Percentiles rank a stretch among this genome's conserved stretches.
Conservation (phyloP, 2,888 invertebrate genomes). For the Litoditis marina region DNA sequence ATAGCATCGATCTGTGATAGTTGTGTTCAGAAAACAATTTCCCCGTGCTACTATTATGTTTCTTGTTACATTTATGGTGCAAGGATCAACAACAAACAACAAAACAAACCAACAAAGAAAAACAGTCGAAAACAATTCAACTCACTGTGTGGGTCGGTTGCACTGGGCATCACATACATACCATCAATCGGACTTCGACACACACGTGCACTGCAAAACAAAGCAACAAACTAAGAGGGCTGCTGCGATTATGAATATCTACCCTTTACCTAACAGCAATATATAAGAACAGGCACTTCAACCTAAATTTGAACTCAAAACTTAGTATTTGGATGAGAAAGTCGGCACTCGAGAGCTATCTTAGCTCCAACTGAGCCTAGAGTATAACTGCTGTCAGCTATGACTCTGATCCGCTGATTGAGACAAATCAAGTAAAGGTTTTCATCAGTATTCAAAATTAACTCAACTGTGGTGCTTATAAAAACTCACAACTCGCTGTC, state of each 20-base stretch:
- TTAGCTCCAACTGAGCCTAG: too few species aligned
- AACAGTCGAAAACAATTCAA: too few species aligned
- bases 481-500: slow-evolving; percentile 21
- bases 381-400: too few species aligned
- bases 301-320: too few species aligned
- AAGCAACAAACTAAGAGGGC: background rate
- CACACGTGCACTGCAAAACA: slow-evolving; percentile 25
- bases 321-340: too few species aligned
- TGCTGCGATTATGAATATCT: background rate
- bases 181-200: slow-evolving; percentile 36
- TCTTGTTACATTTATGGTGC: too few species aligned
- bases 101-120: too few species aligned
- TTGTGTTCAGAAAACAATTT: background rate
- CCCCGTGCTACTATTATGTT: too few species aligned
- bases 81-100: too few species aligned
- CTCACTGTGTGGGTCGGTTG: slow-evolving; percentile 16
- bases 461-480: background rate
- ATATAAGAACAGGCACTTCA: too few species aligned
- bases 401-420: background rate
- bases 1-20: too few species aligned
- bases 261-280: background rate
- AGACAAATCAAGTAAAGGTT: background rate
- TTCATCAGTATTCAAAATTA: background rate
- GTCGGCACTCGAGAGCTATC: too few species aligned
- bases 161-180: slow-evolving; percentile 29